Conservation (phyloP, 1,140 invertebrate genomes). For the Caerostris darwini region DNA sequence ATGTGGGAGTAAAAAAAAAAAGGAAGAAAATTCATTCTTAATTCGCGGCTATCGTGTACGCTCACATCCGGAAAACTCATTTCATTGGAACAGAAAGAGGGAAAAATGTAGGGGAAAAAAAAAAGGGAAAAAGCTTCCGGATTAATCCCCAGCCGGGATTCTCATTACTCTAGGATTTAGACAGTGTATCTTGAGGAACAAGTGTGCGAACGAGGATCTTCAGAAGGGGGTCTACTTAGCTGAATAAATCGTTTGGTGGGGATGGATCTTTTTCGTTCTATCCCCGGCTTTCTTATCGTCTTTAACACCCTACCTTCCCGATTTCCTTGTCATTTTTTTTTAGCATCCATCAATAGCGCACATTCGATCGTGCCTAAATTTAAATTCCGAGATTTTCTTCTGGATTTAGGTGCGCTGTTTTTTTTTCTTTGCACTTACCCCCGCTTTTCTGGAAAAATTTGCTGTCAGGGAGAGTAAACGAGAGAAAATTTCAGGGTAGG, state of each 20-base stretch:
- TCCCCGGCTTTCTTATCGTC: background rate
- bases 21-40: background rate
- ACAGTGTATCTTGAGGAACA: slow-evolving; percentile 3
- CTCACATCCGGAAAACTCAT: background rate
- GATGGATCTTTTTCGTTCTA: background rate
- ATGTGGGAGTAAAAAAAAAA: background rate
- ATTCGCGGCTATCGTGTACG: slow-evolving; percentile 10
- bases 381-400: background rate
- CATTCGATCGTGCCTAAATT: slow-evolving; percentile 36
- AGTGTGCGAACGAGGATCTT: background rate
- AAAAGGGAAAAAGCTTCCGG: background rate
- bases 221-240: slow-evolving; percentile 17
- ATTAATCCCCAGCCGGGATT: slow-evolving; percentile 39
- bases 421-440: background rate
- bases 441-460: background rate
- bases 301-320: background rate
- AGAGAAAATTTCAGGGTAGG: background rate
- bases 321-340: background rate
- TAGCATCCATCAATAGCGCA: background rate
- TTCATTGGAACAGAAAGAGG: background rate
- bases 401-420: background rate
- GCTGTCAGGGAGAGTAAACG: background rate
- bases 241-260: background rate
- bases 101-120: background rate
- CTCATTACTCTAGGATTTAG: slow-evolving; percentile 51